phyloP scores from a whole-genome alignment of 2,797 vertebrate genomes.

The Acanthurus leucopareius region DNA sequence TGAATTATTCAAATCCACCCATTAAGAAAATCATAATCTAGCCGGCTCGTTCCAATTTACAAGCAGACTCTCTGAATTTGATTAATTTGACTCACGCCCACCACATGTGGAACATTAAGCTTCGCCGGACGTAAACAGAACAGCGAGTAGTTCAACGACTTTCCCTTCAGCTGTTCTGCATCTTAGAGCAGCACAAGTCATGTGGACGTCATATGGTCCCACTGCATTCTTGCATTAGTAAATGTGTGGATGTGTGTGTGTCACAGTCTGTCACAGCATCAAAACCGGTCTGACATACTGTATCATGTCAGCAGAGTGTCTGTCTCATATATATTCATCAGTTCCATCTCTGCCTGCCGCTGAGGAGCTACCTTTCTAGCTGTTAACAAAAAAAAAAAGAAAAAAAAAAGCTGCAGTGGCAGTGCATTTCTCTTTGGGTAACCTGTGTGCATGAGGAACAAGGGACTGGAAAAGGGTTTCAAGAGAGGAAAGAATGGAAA shows the following conservation, averaged over 20 bases:
- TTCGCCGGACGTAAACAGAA: conserved; percentile 38
- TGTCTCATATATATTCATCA: conserved; percentile 80
- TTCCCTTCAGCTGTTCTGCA: conserved; percentile 2
- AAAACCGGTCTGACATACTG: conserved; percentile 57
- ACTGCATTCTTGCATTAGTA: conserved; percentile 29
- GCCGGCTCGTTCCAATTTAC: conserved; percentile 47
- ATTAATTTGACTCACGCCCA: conserved; percentile 49
- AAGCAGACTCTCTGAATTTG: conserved; percentile 44
- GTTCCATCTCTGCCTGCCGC: conserved; percentile 65
- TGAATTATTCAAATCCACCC: conserved; percentile 72
- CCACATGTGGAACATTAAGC: conserved; percentile 45
- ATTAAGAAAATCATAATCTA: conserved; percentile 65
- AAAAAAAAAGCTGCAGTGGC: conserved; percentile 63
- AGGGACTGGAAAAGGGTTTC: conserved; percentile 32
- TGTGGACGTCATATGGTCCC: conserved; percentile 6
- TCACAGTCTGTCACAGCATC: conserved; percentile 52
- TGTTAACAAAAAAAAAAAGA: conserved; percentile 34
- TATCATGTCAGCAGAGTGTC: conserved; percentile 75
- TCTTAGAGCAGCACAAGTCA: not conserved
- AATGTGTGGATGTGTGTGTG: not conserved
- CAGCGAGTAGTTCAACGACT: conserved; percentile 29
- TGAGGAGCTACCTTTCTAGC: conserved; percentile 62
- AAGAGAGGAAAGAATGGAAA: conserved; percentile 2
- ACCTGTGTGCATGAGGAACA: conserved; percentile 40
- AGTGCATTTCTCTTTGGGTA: conserved; percentile 36